Percentiles rank a stretch among this genome's conserved stretches.
These are phyloP conservation scores for Heterocephalus glaber DNA, from an alignment of 2,113 vertebrate genomes.

Conservation along the genomic window DNA sequence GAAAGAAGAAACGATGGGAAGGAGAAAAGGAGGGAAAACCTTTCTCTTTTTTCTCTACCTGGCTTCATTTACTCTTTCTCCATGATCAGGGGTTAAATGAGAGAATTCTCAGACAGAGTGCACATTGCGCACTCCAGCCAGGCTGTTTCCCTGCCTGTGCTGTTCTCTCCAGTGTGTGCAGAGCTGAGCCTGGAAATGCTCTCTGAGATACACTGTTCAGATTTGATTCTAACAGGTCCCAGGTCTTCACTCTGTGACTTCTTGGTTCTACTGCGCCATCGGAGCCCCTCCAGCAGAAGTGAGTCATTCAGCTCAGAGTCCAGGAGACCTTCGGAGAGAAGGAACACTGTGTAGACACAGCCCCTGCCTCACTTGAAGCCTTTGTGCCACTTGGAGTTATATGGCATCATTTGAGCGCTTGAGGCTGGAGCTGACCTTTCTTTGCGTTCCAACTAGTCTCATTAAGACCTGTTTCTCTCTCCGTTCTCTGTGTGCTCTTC, in stretches of 20 bases:
- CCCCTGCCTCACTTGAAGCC: neutral
- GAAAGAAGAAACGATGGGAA: neutral
- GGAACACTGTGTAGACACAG: neutral
- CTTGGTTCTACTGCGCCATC: fast-evolving
- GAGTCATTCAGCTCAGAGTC: fast-evolving
- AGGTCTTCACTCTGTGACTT: neutral
- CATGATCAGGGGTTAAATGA: neutral
- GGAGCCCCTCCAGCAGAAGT: neutral
- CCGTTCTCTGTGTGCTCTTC: neutral
- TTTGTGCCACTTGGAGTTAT: neutral
- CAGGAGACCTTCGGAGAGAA: too few species aligned
- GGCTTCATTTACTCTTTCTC: neutral
- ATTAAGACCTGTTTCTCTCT: neutral
- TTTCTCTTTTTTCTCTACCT: neutral
- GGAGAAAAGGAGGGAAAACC: neutral
- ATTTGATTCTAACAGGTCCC: neutral
- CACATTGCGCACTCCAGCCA: neutral
- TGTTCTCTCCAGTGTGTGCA: fast-evolving
- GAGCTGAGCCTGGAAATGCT: fast-evolving
- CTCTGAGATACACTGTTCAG: fast-evolving
- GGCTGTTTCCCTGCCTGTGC: neutral
- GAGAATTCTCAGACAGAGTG: neutral
- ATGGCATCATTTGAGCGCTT: neutral
- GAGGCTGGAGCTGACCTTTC: neutral
- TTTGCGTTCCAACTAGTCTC: neutral